phyloP scores from a whole-genome alignment of 64 coral and sea anemone genomes.

The Pachyseris speciosa region DNA sequence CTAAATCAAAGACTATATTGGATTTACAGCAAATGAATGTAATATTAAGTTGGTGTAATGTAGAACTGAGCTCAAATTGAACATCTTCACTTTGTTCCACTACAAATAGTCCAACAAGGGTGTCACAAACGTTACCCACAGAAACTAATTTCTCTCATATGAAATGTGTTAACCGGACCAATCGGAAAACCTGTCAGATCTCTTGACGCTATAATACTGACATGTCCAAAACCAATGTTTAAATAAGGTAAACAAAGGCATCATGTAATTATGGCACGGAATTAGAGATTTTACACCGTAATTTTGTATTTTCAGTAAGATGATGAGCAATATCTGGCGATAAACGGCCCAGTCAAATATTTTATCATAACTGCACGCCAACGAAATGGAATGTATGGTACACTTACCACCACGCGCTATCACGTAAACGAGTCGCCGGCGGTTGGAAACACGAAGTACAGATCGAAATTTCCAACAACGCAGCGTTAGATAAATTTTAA shows the following conservation, averaged over 20 bases:
- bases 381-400: conserved; percentile 42
- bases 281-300: neutral
- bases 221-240: neutral
- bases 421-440: neutral
- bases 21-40: too few species aligned
- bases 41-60: too few species aligned
- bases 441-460: neutral
- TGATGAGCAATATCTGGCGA: neutral
- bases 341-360: neutral
- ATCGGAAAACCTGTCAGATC: neutral
- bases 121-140: neutral
- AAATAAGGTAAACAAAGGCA: neutral
- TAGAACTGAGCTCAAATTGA: too few species aligned
- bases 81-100: neutral
- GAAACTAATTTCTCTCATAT: neutral
- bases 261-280: neutral
- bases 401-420: neutral
- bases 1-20: too few species aligned
- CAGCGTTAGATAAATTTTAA: neutral
- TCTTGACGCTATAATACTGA: neutral
- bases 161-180: neutral
- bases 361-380: neutral
- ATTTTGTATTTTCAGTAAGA: neutral
- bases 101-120: neutral
- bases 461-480: neutral